Evolutionary conservation across 2,113 vertebrate genomes (phyloP).

Genomic region (Zosterops borbonicus): DNA sequence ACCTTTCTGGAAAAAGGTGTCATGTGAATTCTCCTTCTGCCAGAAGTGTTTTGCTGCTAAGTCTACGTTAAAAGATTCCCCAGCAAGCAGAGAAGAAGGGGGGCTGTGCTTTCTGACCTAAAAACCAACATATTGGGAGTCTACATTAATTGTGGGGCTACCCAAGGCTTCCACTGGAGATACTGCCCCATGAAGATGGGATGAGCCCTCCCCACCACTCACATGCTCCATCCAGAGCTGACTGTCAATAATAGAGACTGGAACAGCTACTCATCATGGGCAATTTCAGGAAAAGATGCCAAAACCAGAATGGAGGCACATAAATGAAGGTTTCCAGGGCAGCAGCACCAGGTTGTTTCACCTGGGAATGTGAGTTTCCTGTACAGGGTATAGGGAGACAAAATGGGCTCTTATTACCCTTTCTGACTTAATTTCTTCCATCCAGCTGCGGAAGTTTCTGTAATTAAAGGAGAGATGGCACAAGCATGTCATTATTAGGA

Average conservation of each 20-base stretch:
- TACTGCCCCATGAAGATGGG: background rate
- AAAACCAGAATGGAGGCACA: background rate
- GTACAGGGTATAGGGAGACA: background rate
- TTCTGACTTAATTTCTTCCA: slow-evolving; percentile 9
- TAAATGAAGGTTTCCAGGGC: background rate
- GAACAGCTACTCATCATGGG: background rate
- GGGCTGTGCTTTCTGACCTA: background rate
- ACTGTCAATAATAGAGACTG: background rate
- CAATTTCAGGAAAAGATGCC: background rate
- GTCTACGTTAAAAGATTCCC: background rate
- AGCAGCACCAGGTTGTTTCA: background rate
- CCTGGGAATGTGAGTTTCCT: background rate
- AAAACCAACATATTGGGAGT: background rate
- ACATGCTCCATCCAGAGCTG: background rate
- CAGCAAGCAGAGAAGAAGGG: background rate
- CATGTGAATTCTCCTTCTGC: background rate
- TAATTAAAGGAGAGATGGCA: slow-evolving; percentile 47
- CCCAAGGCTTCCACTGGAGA: accelerated
- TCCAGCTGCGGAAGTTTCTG: slow-evolving; percentile 39
- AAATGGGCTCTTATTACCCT: slow-evolving; percentile 33
- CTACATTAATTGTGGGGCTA: accelerated
- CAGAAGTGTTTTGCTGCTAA: background rate
- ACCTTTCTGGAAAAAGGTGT: background rate
- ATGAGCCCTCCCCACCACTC: background rate
- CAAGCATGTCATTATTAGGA: slow-evolving; percentile 31